Conservation (phyloP, 35 echinoderm and acorn worm species). For the Strongylocentrotus purpuratus region DNA sequence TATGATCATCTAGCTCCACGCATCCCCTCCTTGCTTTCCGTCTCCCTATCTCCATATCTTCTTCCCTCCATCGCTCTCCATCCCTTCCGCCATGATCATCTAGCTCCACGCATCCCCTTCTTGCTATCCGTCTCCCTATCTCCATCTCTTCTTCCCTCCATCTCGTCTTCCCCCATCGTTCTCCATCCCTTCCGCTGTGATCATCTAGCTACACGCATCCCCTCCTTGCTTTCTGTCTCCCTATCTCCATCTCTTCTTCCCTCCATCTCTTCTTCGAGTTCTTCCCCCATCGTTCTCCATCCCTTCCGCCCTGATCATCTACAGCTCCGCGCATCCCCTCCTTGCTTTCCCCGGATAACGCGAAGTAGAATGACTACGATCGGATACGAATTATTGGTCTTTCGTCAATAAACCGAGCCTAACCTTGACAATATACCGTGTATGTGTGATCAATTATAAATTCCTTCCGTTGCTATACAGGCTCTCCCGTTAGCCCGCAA, state of each 20-base stretch:
- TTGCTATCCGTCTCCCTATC: no score
- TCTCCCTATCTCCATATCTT: not conserved
- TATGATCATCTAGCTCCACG: not conserved
- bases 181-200: no score
- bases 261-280: no score
- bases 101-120: no score
- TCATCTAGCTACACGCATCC: no score
- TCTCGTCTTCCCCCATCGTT: no score
- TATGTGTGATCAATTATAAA: constrained; percentile 32
- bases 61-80: not conserved
- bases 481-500: not conserved
- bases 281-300: no score
- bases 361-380: not conserved
- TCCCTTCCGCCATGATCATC: not conserved
- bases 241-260: no score
- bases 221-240: no score
- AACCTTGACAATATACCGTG: not conserved
- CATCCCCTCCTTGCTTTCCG: not conserved
- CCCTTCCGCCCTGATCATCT: no score
- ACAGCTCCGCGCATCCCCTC: not conserved
- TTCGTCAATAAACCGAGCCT: constrained; percentile 17
- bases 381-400: constrained; percentile 25
- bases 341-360: not conserved
- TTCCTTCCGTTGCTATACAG: not conserved
- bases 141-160: no score